Percentiles rank a stretch among this genome's conserved stretches.
These are phyloP conservation scores for Chironomus striatipennis DNA, from an alignment of 1,140 invertebrate genomes.

Conservation along the genomic window DNA sequence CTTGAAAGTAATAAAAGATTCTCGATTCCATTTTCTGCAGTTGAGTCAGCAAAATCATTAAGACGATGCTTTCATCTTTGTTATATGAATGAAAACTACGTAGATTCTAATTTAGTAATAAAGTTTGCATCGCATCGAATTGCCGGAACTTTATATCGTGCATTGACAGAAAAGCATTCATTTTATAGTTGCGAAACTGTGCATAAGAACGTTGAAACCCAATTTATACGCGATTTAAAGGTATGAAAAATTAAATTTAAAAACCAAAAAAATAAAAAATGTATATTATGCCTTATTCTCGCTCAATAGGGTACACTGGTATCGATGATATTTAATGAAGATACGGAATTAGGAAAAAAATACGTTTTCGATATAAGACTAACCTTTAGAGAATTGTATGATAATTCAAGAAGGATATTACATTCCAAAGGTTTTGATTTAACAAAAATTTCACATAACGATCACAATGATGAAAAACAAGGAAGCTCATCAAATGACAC, in stretches of 20 bases:
- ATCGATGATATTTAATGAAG: constrained; percentile 83
- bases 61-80: constrained; percentile 64
- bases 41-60: constrained; percentile 68
- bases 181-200: constrained; percentile 89
- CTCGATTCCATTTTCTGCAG: constrained; percentile 71
- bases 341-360: constrained; percentile 73
- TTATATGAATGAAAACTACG: constrained; percentile 60
- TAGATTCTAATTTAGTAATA: constrained; percentile 60
- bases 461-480: not conserved
- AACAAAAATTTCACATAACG: constrained; percentile 22
- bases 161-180: constrained; percentile 84
- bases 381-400: constrained; percentile 79
- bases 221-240: constrained; percentile 81
- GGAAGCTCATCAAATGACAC: constrained; percentile 19
- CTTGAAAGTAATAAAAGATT: constrained; percentile 41
- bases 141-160: constrained; percentile 71
- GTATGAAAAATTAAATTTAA: constrained; percentile 34
- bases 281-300: constrained; percentile 23
- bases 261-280: too few relatives aligned
- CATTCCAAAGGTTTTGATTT: constrained; percentile 47
- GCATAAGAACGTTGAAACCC: constrained; percentile 72
- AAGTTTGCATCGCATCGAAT: constrained; percentile 69
- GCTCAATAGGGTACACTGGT: constrained; percentile 67
- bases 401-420: constrained; percentile 67
- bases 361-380: constrained; percentile 83